A percentile compares a stretch with the other conserved stretches of the same genome.
phyloP scores from a whole-genome alignment of 2,888 invertebrate species.

The Chrysomela aeneicollis region DNA sequence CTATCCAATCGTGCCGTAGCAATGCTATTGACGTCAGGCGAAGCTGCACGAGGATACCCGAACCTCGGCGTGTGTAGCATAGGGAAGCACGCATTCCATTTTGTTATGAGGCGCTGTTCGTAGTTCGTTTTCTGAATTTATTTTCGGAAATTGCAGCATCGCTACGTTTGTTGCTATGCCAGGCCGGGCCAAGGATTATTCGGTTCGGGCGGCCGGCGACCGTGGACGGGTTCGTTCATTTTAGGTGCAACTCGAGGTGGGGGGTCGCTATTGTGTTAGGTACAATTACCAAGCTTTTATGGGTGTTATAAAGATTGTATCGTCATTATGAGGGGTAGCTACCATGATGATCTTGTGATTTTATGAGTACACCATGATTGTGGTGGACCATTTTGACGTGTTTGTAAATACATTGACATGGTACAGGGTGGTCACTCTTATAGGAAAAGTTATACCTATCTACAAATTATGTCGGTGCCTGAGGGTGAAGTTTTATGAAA shows the following conservation, averaged over 20 bases:
- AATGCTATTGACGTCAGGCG: slow-evolving; percentile 55
- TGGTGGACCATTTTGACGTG: slow-evolving; percentile 15
- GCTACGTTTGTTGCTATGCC: background rate
- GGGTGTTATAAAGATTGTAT: slow-evolving; percentile 13
- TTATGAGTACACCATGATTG: background rate
- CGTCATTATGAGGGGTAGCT: slow-evolving; percentile 11
- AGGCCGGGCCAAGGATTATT: too few species aligned
- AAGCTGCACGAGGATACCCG: slow-evolving; percentile 44
- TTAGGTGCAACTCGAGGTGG: background rate
- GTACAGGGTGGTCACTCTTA: too few species aligned
- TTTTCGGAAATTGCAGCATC: slow-evolving; percentile 43
- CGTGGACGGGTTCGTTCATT: slow-evolving; percentile 3
- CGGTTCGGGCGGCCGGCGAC: background rate
- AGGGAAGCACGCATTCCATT: slow-evolving; percentile 55
- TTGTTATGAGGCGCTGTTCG: slow-evolving; percentile 50
- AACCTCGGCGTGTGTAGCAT: slow-evolving; percentile 43
- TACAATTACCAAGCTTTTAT: slow-evolving; percentile 5
- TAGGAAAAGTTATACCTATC: too few species aligned
- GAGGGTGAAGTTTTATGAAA: too few species aligned
- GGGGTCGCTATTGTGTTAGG: slow-evolving; percentile 1
- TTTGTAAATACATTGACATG: too few species aligned
- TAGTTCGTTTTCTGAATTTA: slow-evolving; percentile 40
- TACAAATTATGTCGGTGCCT: too few species aligned
- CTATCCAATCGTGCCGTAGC: slow-evolving; percentile 50
- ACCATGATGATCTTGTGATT: slow-evolving; percentile 16